These are phyloP conservation scores for Sesamia inferens DNA, from an alignment of 2,888 invertebrate species.

Conservation along the genomic window DNA sequence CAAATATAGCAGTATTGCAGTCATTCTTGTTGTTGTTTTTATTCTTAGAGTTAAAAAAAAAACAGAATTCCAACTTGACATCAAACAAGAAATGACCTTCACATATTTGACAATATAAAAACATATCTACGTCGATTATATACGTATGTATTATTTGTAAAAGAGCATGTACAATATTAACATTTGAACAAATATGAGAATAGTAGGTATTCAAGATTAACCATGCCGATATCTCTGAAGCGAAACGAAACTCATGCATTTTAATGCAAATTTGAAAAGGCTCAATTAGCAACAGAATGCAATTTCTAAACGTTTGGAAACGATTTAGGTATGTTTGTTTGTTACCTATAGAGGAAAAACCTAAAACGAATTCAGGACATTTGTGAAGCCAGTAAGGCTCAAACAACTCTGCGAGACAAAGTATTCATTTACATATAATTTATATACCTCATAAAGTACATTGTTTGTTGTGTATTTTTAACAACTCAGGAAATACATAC, in stretches of 20 bases:
- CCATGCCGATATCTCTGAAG: conserved; percentile 44
- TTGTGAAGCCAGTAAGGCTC: no score
- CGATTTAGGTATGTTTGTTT: conserved; percentile 2
- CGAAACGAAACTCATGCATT: conserved; percentile 38
- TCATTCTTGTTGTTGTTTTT: conserved; percentile 4
- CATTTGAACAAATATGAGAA: conserved; percentile 20
- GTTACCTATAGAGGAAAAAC: not conserved
- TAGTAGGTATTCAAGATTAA: conserved; percentile 39
- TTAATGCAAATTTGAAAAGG: conserved; percentile 28
- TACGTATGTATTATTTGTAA: not conserved
- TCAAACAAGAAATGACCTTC: conserved; percentile 25
- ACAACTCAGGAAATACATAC: no score
- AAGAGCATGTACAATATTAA: not conserved
- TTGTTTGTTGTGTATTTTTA: no score
- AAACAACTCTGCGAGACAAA: not conserved
- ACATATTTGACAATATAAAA: conserved; percentile 12
- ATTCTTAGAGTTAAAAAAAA: not conserved
- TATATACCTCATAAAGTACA: not conserved
- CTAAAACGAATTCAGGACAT: conserved; percentile 4
- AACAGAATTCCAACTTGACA: not conserved
- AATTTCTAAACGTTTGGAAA: conserved; percentile 6
- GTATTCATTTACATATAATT: not conserved
- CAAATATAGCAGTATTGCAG: not conserved
- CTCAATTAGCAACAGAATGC: conserved; percentile 12
- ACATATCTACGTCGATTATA: not conserved